Evolutionary conservation across 92 coral and sea anemone genomes (phyloP).

Genomic region (Bergia sp.): DNA sequence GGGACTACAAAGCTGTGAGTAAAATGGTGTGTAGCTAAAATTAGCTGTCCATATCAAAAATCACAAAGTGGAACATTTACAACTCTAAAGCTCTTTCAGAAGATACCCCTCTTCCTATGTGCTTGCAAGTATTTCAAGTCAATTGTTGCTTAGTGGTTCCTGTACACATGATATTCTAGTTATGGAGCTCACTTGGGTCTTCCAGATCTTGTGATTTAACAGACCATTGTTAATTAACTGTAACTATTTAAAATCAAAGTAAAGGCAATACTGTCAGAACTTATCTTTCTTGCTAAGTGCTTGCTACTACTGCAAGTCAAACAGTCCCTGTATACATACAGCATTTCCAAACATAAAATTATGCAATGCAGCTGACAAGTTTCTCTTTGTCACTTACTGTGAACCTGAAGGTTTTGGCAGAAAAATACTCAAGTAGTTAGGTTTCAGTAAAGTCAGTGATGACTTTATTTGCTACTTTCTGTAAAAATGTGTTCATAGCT

Average conservation of each 20-base stretch:
- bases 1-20: slow-evolving; percentile 18
- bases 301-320: neutral
- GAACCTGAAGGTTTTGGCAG: slow-evolving; percentile 19
- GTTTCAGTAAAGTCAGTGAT: slow-evolving; percentile 27
- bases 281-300: no score
- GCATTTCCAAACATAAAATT: neutral
- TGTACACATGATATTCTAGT: neutral
- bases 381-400: slow-evolving; percentile 46
- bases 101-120: neutral
- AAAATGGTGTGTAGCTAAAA: neutral
- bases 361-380: slow-evolving; percentile 11
- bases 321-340: neutral
- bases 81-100: slow-evolving; percentile 1
- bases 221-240: no score
- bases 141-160: slow-evolving; percentile 13
- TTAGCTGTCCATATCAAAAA: neutral
- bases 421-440: slow-evolving; percentile 22
- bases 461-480: neutral
- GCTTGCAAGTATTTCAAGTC: neutral
- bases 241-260: no score
- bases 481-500: slow-evolving; percentile 44
- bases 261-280: no score
- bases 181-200: no score
- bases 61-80: slow-evolving; percentile 6
- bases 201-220: no score